These are phyloP conservation scores for Microplitis demolitor DNA, from an alignment of 1,140 invertebrate species.

Conservation along the genomic window DNA sequence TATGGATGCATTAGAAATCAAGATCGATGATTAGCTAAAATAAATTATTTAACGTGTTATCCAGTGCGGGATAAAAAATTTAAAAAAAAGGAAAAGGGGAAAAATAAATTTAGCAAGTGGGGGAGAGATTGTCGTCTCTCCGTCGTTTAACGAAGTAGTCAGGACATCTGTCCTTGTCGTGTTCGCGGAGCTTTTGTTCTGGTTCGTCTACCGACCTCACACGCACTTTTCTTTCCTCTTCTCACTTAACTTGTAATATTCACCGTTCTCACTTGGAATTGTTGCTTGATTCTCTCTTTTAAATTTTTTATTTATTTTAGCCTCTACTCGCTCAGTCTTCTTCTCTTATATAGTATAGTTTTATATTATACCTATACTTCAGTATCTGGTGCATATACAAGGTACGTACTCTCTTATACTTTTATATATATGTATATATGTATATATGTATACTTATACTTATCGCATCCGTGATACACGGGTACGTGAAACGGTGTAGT, in stretches of 20 bases:
- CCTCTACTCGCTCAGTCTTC: no score
- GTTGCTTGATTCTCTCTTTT: no score
- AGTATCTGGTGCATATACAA: no score
- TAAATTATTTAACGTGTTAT: not conserved
- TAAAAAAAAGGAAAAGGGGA: not conserved
- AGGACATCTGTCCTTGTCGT: slow-evolving; percentile 8
- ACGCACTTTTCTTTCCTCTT: slow-evolving; percentile 14
- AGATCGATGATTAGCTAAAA: not conserved
- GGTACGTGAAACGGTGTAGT: not conserved
- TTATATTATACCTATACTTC: no score
- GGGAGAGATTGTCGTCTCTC: not conserved
- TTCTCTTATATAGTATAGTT: no score
- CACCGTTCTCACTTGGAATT: not conserved
- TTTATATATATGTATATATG: no score
- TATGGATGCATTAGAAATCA: no score
- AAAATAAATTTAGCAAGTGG: not conserved
- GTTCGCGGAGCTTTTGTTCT: slow-evolving; percentile 10
- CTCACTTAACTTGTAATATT: not conserved
- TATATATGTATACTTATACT: not conserved
- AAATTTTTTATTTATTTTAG: no score
- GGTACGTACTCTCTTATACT: no score
- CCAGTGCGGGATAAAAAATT: not conserved
- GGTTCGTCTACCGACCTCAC: slow-evolving; percentile 15
- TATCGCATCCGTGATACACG: not conserved
- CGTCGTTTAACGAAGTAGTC: slow-evolving; percentile 9